phyloP scores from a whole-genome alignment of 2,888 invertebrate genomes.

The Cotesia congregata region DNA sequence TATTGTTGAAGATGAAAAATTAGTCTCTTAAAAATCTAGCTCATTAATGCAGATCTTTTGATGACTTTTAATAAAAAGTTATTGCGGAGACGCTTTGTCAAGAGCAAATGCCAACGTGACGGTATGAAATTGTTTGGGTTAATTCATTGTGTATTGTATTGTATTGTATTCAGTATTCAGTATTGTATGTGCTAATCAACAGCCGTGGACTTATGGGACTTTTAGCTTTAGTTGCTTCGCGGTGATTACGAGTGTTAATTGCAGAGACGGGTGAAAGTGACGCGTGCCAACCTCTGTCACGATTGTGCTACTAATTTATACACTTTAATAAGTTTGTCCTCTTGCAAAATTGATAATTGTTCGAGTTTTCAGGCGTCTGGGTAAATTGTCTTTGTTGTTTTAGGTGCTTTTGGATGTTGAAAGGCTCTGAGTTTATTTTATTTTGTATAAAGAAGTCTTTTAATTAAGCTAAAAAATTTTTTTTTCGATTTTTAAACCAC shows the following conservation, averaged over 20 bases:
- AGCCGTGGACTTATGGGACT: neutral
- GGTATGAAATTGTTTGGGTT: neutral
- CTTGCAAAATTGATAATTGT: neutral
- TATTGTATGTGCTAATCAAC: neutral
- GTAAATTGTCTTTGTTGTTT: neutral
- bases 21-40: too few species aligned
- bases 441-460: too few species aligned
- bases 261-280: conserved; percentile 51
- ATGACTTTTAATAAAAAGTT: neutral
- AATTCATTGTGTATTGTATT: conserved; percentile 20
- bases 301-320: conserved; percentile 37
- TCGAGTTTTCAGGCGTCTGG: neutral
- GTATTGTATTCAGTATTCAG: neutral
- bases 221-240: conserved; percentile 46
- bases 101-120: neutral
- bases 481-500: too few species aligned
- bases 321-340: conserved; percentile 4
- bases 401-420: too few species aligned
- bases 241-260: conserved; percentile 53
- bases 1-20: too few species aligned
- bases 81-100: neutral
- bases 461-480: too few species aligned
- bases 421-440: too few species aligned
- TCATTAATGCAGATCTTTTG: too few species aligned
- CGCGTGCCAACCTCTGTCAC: conserved; percentile 49